Base-by-base conservation (phyloP, 2,888 invertebrate genomes). In the Ditula angustiorana region DNA sequence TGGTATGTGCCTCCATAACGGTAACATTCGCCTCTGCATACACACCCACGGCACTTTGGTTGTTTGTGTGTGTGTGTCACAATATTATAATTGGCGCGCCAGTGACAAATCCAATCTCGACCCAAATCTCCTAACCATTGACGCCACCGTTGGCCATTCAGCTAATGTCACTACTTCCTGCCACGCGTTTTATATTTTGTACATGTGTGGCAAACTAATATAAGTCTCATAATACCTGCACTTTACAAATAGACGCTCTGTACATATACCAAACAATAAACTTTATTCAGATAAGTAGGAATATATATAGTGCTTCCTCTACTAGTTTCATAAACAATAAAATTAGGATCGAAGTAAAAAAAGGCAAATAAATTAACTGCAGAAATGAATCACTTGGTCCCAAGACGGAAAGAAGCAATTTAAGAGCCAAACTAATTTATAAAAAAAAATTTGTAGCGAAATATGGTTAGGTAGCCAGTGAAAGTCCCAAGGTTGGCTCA, bases 1-100 rank as follows among this genome's bases (percentile, higher is more conserved):
- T 87, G 89, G 89, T 89, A 92, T 92, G 92, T 90, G 90, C 87
- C 87, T 90, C 90, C 89, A 87, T 92, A 92, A 92, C 92, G 92
- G 92, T 92, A 90, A 86, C 76, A 83, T 85, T 90, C 90, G 90
- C 89, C 88, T 89, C 86, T 85, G 74, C 80, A 83, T 79, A 83
- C 80, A 82, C 78, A 83, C 84, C 83, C 76, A 81, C 82, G 71
- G 73, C 69, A 62, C 56, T 55, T 16, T 74, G 72, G 77, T 69
- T 78, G 73, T 75, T 62, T 78, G 70, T 78, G 75, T 79, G 74
- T 76, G 75, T 74, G 75, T 79, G 71, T 74, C 70, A 75, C 78
- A 82, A 81, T 80, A 87, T 82, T 82, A 77, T 87, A 87, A 90
- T 87, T 88, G 84, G 78, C 81, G 78, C 77, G 77, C 75, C 74